These are phyloP conservation scores for Gnathonemus longibarbis DNA, from an alignment of 2,113 vertebrate genomes.

Conservation along the genomic window DNA sequence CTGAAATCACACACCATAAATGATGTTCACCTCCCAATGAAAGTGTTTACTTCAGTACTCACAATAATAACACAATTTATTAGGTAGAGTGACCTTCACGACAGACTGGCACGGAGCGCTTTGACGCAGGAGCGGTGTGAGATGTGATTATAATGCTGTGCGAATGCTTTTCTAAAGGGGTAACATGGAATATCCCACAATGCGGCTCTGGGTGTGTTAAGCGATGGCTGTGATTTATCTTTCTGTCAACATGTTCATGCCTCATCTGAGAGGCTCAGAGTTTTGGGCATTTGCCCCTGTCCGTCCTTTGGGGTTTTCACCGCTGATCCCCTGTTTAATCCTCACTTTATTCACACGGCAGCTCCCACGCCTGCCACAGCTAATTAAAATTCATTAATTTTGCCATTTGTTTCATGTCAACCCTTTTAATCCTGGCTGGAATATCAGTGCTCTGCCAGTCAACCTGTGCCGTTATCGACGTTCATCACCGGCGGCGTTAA, in stretches of 20 bases:
- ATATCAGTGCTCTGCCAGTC: slow-evolving; percentile 35
- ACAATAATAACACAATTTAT: background rate
- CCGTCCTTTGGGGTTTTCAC: slow-evolving; percentile 4
- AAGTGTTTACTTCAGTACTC: background rate
- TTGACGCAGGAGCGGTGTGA: background rate
- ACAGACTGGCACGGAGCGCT: background rate
- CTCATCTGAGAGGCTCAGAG: background rate
- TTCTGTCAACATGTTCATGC: background rate
- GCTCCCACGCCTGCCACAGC: slow-evolving; percentile 27
- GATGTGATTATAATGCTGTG: background rate
- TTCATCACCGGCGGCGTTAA: slow-evolving; percentile 35
- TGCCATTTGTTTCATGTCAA: slow-evolving; percentile 34
- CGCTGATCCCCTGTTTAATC: slow-evolving; percentile 39
- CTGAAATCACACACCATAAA: background rate
- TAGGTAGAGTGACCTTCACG: background rate
- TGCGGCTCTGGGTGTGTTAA: background rate
- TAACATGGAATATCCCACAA: background rate
- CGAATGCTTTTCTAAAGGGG: background rate
- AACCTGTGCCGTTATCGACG: slow-evolving; percentile 22
- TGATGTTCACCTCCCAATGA: background rate
- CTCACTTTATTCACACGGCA: slow-evolving; percentile 31
- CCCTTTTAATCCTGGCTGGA: slow-evolving; percentile 35
- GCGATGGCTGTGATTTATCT: background rate
- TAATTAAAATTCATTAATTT: slow-evolving; percentile 48
- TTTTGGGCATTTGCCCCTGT: background rate